phyloP scores from a whole-genome alignment of 2,888 invertebrate species.

The Sphinx pinastri region DNA sequence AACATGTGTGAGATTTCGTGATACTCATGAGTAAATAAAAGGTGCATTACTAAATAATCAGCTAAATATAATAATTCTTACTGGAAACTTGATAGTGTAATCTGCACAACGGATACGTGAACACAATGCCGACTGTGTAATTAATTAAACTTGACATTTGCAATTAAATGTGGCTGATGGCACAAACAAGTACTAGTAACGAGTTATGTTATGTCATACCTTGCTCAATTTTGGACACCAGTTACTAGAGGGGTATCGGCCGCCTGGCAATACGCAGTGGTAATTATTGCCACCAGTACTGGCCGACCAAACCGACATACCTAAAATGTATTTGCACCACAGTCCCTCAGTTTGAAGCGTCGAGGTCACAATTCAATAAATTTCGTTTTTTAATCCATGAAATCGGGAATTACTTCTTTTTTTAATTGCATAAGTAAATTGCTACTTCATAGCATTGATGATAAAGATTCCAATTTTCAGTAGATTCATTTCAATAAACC shows the following conservation, averaged over 20 bases:
- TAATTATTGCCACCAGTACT: slow-evolving; percentile 84
- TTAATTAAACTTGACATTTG: slow-evolving; percentile 28
- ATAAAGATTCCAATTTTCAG: background rate
- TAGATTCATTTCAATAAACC: background rate
- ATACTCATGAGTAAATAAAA: slow-evolving; percentile 22
- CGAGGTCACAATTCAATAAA: slow-evolving; percentile 63
- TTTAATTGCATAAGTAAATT: background rate
- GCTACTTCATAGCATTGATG: background rate
- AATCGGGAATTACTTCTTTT: background rate
- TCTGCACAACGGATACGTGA: slow-evolving; percentile 27
- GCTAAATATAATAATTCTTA: slow-evolving; percentile 24
- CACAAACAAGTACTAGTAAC: slow-evolving; percentile 40
- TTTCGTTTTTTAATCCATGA: background rate
- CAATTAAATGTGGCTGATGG: slow-evolving; percentile 26
- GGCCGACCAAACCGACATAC: slow-evolving; percentile 90
- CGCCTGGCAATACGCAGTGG: slow-evolving; percentile 70
- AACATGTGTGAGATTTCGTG: background rate
- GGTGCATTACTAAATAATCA: slow-evolving; percentile 30
- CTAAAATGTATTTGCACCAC: slow-evolving; percentile 73
- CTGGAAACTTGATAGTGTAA: slow-evolving; percentile 25
- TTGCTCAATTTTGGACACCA: slow-evolving; percentile 79
- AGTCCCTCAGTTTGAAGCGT: slow-evolving; percentile 69
- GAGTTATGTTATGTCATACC: slow-evolving; percentile 64
- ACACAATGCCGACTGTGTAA: slow-evolving; percentile 27
- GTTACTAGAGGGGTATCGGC: slow-evolving; percentile 73